Evolutionary conservation across 2,797 vertebrate species (phyloP), one percentile per base, ranked within the genome.

Genomic region (Xenops minutus): DNA sequence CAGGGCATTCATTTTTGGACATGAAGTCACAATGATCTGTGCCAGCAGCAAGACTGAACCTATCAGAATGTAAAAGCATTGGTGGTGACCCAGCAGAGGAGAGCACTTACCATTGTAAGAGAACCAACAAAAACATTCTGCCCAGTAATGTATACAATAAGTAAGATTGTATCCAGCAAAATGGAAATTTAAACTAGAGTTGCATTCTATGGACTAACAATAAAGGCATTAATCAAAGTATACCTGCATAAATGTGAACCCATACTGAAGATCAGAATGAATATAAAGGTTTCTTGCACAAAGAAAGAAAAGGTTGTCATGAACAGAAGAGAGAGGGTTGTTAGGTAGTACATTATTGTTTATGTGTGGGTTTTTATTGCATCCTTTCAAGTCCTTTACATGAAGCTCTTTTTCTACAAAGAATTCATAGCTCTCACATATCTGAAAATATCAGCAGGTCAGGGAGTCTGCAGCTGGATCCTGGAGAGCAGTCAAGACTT

Each of bases 211-310:
- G 37, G 43, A 36, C 49, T 75, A 80, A 54, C 49, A 96, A 82
- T 56, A 89, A 95, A 90, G 52, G 32, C 46, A 92, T 79, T 92
- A 92, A 93, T 89, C 73, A 89, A 93, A 89, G n/a, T 21, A 59
- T 67, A 88, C 52, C 80, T 85, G 62, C 62, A 82, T 71, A 63
- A 89, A 92, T 0, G 0, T 75, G 88, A 92, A 48, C 36, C 37
- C 39, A 32, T 46, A 36, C 51, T 82, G 89, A 89, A 91, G 75
- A 89, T 61, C 68, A 76, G 61, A 92, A 51, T 39, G 59, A 88
- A 92, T 76, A 87, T 21, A 67, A 93, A 66, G 12, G 34, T 86
- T 68, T 24, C 54, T 63, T 4, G 2, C 19, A 85, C 4, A 59
- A 77, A 88, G 55, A 77, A 83, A 92, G 32, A 75, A 74, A 75